Evolutionary conservation across 1,140 invertebrate species (phyloP).

Genomic region (Drosophila orosa): DNA sequence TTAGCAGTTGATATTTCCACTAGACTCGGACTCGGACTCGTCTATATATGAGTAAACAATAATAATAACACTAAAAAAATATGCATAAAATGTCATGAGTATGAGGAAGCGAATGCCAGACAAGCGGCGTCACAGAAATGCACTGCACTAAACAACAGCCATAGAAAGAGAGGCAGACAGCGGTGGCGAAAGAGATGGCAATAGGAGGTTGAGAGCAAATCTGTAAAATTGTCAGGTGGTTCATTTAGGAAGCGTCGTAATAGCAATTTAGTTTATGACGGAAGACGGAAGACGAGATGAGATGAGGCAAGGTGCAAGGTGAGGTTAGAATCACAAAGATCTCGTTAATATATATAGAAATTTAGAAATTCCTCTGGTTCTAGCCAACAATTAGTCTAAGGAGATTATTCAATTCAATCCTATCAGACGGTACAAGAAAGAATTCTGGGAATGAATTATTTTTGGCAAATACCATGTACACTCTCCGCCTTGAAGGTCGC

Average conservation of each 20-base stretch:
- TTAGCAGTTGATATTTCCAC: slow-evolving; percentile 48
- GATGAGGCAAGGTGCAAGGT: slow-evolving; percentile 1
- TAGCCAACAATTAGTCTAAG: slow-evolving; percentile 6
- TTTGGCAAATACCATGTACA: slow-evolving; percentile 27
- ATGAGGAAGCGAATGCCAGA: slow-evolving; percentile 55
- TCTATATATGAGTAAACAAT: slow-evolving; percentile 65
- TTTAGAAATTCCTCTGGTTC: slow-evolving; percentile 7
- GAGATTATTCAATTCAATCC: slow-evolving; percentile 25
- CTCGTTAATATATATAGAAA: slow-evolving; percentile 8
- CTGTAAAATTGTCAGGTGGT: slow-evolving; percentile 50
- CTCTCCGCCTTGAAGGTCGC: slow-evolving; percentile 49
- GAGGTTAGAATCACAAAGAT: slow-evolving; percentile 4
- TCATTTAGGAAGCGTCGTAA: slow-evolving; percentile 32
- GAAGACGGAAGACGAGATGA: slow-evolving; percentile 35
- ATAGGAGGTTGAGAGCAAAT: slow-evolving; percentile 10
- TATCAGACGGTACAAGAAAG: slow-evolving; percentile 7
- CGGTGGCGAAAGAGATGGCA: background rate
- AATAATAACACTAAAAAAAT: slow-evolving; percentile 63
- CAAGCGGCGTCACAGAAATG: slow-evolving; percentile 39
- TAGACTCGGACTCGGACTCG: slow-evolving; percentile 5
- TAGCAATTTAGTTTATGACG: slow-evolving; percentile 46
- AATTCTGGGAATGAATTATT: slow-evolving; percentile 49
- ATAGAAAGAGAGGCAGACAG: background rate
- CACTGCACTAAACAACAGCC: slow-evolving; percentile 5
- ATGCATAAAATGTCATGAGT: slow-evolving; percentile 54